Percentiles rank a stretch among this genome's conserved stretches.
Conservation (phyloP, 2,888 invertebrate species). For the Scrobipalpa costella region DNA sequence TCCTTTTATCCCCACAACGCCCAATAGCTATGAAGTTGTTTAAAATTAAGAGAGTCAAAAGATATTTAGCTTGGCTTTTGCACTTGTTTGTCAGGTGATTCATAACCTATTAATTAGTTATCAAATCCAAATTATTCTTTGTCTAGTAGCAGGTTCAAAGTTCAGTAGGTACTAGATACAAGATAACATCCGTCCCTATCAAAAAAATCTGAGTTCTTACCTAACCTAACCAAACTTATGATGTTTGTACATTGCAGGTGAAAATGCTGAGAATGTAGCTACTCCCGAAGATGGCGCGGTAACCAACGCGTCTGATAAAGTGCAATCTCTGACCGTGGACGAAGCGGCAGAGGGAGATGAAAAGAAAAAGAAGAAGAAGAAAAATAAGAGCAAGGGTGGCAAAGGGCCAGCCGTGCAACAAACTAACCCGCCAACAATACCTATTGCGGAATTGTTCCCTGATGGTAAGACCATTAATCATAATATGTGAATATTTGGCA, state of each 20-base stretch:
- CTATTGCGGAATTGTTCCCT: constrained; percentile 92
- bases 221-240: constrained; percentile 8
- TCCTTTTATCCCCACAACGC: not conserved
- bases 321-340: constrained; percentile 64
- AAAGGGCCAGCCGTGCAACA: constrained; percentile 80
- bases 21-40: not conserved
- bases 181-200: too few relatives aligned
- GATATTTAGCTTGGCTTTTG: not conserved
- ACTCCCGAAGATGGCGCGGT: constrained; percentile 45
- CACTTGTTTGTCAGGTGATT: constrained; percentile 9
- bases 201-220: too few relatives aligned
- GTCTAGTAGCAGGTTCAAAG: not conserved
- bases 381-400: constrained; percentile 81
- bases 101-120: constrained; percentile 16
- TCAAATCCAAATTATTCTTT: not conserved
- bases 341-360: constrained; percentile 79
- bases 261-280: constrained; percentile 14
- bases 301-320: constrained; percentile 50
- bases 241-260: constrained; percentile 31
- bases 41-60: not conserved
- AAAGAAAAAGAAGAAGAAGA: constrained; percentile 85
- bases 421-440: constrained; percentile 92
- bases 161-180: too few relatives aligned
- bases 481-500: too few relatives aligned
- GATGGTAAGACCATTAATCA: constrained; percentile 79